Evolutionary conservation across 1,140 invertebrate species (phyloP), one percentile per base, ranked within the genome.

Genomic region (Ceratosolen fusciceps): DNA sequence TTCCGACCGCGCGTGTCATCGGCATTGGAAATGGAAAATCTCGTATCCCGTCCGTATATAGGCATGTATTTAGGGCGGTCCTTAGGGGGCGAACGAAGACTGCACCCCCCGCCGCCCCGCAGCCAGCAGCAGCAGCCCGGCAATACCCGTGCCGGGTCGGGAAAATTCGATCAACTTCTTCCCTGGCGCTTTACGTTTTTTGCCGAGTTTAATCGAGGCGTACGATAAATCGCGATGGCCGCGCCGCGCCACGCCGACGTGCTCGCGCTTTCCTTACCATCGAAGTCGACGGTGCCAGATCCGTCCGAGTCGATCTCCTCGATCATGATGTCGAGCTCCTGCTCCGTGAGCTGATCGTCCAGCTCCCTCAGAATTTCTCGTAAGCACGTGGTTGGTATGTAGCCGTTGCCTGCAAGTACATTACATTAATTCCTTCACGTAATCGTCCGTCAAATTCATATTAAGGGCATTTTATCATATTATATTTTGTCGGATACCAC

Each of bases 271-370:
- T 77, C 83, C 86, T 86, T 91, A 94, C 94, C 94, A 88, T 95
- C 94, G 85, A 95, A 95, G 85, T 95, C 94, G 54, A 96, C 95
- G 56, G 95, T 96, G 81, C 95, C 95, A 75, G 96, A 98, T 82
- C 96, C 96, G 90, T 98, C 97, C 75, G 96, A 96, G 90, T 98
- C 97, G 86, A 98, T 98, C 93, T 98, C 97, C 86, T 97, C 96
- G 87, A 98, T 98, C 93, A 98, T 98, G 87, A 96, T 96, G 85
- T 98, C 96, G 82, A 98, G 92, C 89, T 98, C 97, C 78, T 96
- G 94, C 79, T 97, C 94, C 52, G 96, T 98, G 62, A 98, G 91
- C 88, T 97, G 96, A 86, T 98, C 96, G 85, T 98, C 97, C 79
- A 98, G 90, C 88, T 98, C 97, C 62, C 95, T 92, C 19, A 98